Conservation (phyloP, 2,113 vertebrate species). For the Promerops cafer region DNA sequence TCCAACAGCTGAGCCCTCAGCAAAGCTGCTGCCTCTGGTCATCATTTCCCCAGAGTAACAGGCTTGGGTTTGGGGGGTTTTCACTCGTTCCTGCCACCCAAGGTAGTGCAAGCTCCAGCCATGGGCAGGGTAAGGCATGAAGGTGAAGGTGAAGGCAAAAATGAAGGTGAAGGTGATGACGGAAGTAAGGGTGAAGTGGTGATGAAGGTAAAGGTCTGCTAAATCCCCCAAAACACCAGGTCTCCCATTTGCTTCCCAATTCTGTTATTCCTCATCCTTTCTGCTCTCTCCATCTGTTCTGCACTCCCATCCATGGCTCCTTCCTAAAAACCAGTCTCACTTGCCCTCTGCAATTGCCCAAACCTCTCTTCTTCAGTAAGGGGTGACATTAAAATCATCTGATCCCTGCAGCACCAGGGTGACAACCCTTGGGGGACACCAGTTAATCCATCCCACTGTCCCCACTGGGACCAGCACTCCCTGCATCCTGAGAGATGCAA, state of each 20-base stretch:
- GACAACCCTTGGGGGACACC: neutral
- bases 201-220: neutral
- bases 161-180: neutral
- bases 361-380: neutral
- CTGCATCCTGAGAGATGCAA: neutral
- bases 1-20: accelerated
- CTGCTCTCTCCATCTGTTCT: neutral
- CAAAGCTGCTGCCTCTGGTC: neutral
- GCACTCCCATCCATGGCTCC: accelerated
- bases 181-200: neutral
- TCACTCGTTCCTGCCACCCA: accelerated
- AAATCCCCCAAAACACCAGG: neutral
- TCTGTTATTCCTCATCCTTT: neutral
- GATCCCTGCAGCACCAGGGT: accelerated
- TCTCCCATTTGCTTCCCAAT: neutral
- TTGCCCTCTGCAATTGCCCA: accelerated
- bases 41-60: accelerated
- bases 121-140: neutral
- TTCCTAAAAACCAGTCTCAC: neutral
- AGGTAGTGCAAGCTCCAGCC: accelerated
- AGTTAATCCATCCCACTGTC: neutral
- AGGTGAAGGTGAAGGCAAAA: neutral
- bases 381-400: neutral
- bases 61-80: neutral
- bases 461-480: neutral